Conservation (phyloP, 2,888 invertebrate species). For the Fragum sueziense region DNA sequence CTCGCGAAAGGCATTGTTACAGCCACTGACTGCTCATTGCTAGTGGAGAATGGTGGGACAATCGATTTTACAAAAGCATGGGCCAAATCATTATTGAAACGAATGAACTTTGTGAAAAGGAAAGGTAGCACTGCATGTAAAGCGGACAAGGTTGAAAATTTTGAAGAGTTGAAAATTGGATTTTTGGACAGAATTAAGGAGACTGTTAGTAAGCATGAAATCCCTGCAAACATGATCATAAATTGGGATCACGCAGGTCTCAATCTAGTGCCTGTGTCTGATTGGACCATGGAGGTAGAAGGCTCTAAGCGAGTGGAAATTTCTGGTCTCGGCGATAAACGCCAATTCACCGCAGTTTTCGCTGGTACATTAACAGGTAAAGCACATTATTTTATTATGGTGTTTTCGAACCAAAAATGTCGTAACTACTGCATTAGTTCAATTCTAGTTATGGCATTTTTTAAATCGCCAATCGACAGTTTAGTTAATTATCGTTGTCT, state of each 20-base stretch:
- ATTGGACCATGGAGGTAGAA: constrained; percentile 37
- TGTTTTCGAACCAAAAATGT: too few relatives aligned
- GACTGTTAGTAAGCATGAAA: not conserved
- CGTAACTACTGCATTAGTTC: too few relatives aligned
- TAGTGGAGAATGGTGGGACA: constrained; percentile 20
- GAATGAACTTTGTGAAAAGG: constrained; percentile 43
- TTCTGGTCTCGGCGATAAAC: constrained; percentile 31
- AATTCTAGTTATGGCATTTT: too few relatives aligned
- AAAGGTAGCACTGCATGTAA: constrained; percentile 20
- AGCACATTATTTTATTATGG: too few relatives aligned
- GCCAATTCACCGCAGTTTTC: constrained; percentile 32
- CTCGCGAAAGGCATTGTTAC: constrained; percentile 7
- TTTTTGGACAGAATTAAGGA: not conserved
- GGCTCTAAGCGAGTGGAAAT: constrained; percentile 30
- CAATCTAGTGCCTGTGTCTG: constrained; percentile 28
- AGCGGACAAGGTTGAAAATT: not conserved
- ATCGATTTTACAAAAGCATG: constrained; percentile 24
- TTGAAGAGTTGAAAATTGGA: not conserved
- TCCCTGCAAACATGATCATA: constrained; percentile 22
- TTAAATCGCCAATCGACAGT: too few relatives aligned
- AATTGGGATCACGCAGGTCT: constrained; percentile 39
- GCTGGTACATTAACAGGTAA: not conserved
- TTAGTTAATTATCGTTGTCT: too few relatives aligned
- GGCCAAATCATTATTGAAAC: constrained; percentile 33
- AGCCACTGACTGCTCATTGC: constrained; percentile 9